These are phyloP conservation scores for Porites rus DNA, from an alignment of 92 coral and sea anemone genomes.

Conservation along the genomic window DNA sequence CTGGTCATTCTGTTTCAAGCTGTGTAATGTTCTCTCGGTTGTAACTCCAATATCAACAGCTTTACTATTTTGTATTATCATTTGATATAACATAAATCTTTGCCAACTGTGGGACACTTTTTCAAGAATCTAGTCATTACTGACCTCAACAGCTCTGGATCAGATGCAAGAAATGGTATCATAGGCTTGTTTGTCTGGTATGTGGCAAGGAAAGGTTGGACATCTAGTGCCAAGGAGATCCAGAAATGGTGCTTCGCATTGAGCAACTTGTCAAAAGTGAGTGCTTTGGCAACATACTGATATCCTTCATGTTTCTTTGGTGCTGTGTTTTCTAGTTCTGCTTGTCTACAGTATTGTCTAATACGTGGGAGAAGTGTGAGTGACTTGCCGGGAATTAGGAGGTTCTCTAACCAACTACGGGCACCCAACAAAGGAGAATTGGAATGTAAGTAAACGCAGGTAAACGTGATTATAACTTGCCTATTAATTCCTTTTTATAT, in stretches of 20 bases:
- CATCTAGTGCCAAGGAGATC: conserved; percentile 83
- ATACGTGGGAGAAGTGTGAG: conserved; percentile 62
- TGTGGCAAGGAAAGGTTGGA: conserved; percentile 74
- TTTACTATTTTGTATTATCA: conserved; percentile 48
- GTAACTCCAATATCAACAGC: too few relatives aligned
- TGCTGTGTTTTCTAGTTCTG: conserved; percentile 68
- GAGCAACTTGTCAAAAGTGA: conserved; percentile 70
- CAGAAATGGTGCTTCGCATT: conserved; percentile 85
- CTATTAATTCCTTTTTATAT: background rate
- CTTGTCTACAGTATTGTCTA: conserved; percentile 75
- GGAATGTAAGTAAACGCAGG: conserved; percentile 19
- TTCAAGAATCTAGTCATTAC: conserved; percentile 77
- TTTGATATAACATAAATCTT: conserved; percentile 72
- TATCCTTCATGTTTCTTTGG: conserved; percentile 86
- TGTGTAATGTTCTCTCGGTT: conserved; percentile 39
- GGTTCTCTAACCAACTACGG: conserved; percentile 82
- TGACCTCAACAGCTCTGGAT: conserved; percentile 72
- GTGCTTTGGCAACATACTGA: conserved; percentile 54
- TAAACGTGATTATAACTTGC: conserved; percentile 33
- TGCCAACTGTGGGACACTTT: conserved; percentile 57
- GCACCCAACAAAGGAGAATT: conserved; percentile 26
- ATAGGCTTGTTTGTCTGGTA: conserved; percentile 71
- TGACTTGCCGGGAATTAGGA: conserved; percentile 75
- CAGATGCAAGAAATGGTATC: conserved; percentile 79
- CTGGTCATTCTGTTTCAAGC: conserved; percentile 54